Evolutionary conservation across 2,113 vertebrate genomes (phyloP).

Genomic region (Ariopsis seemanni): DNA sequence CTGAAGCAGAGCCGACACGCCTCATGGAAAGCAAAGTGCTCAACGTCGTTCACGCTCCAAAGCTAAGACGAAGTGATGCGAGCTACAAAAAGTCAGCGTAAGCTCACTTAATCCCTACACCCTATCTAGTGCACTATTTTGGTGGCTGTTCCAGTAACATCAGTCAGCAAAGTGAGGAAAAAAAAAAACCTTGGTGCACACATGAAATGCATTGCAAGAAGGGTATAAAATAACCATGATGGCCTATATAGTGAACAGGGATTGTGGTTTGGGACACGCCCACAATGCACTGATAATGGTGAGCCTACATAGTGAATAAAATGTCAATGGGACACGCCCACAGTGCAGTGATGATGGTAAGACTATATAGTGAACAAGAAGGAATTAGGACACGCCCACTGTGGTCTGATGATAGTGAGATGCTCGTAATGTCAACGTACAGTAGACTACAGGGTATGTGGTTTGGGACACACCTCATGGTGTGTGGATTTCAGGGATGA

Average conservation of each 20-base stretch:
- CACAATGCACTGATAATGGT: not conserved
- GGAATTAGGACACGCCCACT: not conserved
- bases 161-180: not conserved
- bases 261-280: not conserved
- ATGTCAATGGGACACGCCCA: not conserved
- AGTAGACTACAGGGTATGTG: not conserved
- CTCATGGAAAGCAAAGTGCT: slow-evolving; percentile 28
- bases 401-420: not conserved
- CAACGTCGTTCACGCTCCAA: not conserved
- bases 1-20: slow-evolving; percentile 12
- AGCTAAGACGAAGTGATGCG: slow-evolving; percentile 25
- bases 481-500: not conserved
- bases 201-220: not conserved
- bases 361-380: not conserved
- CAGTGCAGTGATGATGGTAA: not conserved
- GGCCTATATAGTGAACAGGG: not conserved
- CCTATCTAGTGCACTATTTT: slow-evolving; percentile 2
- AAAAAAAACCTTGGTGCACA: not conserved
- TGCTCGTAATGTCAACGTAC: not conserved
- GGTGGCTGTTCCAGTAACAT: not conserved
- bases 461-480: not conserved
- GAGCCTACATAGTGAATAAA: not conserved
- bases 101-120: not conserved
- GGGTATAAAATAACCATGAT: not conserved
- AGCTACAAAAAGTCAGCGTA: not conserved